These are phyloP conservation scores for Pitta sordida DNA, from an alignment of 2,113 vertebrate genomes.

Conservation along the genomic window DNA sequence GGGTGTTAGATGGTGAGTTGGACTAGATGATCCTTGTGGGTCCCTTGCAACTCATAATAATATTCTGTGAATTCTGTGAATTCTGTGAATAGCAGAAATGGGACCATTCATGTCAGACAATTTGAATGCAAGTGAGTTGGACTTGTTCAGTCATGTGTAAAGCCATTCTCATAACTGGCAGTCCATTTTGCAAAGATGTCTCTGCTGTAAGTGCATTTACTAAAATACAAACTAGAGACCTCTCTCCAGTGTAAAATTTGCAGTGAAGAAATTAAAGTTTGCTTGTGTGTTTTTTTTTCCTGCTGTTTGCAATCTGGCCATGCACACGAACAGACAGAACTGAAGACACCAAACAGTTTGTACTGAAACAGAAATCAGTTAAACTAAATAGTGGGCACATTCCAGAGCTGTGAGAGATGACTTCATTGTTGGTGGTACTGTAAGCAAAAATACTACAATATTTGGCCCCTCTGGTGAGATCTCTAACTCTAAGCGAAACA, in stretches of 20 bases:
- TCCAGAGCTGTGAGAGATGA: background rate
- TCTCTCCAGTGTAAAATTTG: background rate
- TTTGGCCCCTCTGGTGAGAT: background rate
- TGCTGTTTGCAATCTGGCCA: conserved; percentile 26
- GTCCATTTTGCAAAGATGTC: background rate
- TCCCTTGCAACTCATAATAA: too few relatives aligned
- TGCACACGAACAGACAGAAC: background rate
- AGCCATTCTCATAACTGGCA: background rate
- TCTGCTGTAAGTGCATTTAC: background rate
- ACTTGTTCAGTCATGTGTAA: background rate
- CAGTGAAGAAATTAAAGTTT: conserved; percentile 24
- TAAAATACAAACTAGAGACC: background rate
- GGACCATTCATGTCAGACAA: background rate
- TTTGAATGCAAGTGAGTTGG: background rate
- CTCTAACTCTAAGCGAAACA: background rate
- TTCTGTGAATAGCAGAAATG: background rate
- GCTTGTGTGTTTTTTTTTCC: background rate
- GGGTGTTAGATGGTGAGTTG: too few relatives aligned
- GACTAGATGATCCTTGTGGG: too few relatives aligned
- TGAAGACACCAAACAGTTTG: background rate
- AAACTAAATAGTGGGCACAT: background rate
- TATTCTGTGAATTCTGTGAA: too few relatives aligned
- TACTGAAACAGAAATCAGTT: conserved; percentile 30
- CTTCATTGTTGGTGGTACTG: background rate
- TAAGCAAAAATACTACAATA: background rate